These are phyloP conservation scores for Cataglyphis albicans DNA, from an alignment of 2,888 invertebrate genomes.

Conservation along the genomic window DNA sequence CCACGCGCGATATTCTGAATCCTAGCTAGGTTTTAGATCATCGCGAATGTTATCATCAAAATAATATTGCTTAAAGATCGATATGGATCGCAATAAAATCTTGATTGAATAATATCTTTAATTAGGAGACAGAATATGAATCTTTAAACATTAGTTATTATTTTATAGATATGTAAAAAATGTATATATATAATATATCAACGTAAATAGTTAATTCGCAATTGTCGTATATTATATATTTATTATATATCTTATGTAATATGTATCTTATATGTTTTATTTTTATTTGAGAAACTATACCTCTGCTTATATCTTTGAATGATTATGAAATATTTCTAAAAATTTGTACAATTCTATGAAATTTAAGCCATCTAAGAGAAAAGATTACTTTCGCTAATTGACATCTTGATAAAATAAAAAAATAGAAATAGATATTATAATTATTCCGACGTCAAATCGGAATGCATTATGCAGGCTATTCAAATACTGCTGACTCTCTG, in stretches of 20 bases:
- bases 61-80: slow-evolving; percentile 13
- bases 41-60: slow-evolving; percentile 33
- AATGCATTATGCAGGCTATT: slow-evolving; percentile 69
- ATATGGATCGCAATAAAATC: slow-evolving; percentile 16
- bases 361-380: slow-evolving; percentile 17
- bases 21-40: slow-evolving; percentile 36
- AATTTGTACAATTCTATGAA: not conserved
- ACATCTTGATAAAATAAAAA: slow-evolving; percentile 8
- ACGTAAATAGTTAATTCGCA: not conserved
- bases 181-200: not conserved
- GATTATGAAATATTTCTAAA: no score
- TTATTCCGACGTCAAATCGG: slow-evolving; percentile 44
- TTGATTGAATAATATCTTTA: not conserved
- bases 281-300: not conserved
- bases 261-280: not conserved
- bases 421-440: slow-evolving; percentile 43
- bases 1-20: slow-evolving; percentile 46
- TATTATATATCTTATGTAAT: no score
- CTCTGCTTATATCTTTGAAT: no score
- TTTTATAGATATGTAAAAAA: not conserved
- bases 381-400: slow-evolving; percentile 5
- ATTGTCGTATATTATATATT: no score
- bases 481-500: slow-evolving; percentile 51
- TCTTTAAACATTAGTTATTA: not conserved
- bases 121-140: not conserved